These are phyloP conservation scores for Caranx ignobilis DNA, from an alignment of 2,113 vertebrate genomes.

Conservation along the genomic window DNA sequence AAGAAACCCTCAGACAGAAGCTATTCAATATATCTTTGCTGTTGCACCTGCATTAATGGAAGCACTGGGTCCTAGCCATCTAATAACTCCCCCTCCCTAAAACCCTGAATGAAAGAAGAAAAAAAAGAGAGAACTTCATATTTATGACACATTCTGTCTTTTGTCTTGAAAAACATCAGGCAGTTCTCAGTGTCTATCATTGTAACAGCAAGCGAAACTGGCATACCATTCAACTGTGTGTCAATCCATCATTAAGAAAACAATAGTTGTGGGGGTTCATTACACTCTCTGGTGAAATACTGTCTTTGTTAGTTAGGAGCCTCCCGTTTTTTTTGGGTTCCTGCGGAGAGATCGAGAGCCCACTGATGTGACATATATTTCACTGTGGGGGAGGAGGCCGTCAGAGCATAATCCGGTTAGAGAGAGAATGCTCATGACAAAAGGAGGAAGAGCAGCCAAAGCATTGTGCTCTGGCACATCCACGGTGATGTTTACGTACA, in stretches of 20 bases:
- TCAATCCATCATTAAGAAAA: slow-evolving; percentile 51
- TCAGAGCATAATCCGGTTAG: slow-evolving; percentile 69
- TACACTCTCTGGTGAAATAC: slow-evolving; percentile 45
- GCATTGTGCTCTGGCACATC: slow-evolving; percentile 53
- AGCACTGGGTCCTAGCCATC: background rate
- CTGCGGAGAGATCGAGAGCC: slow-evolving; percentile 30
- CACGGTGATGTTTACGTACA: slow-evolving; percentile 53
- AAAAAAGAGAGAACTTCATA: slow-evolving; percentile 23
- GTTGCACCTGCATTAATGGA: background rate
- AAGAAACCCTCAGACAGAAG: background rate
- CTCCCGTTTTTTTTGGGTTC: slow-evolving; percentile 39
- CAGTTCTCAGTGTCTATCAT: slow-evolving; percentile 24
- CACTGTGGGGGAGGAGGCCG: slow-evolving; percentile 57
- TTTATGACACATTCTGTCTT: slow-evolving; percentile 23
- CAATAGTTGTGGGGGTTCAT: slow-evolving; percentile 56
- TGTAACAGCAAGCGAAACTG: slow-evolving; percentile 29
- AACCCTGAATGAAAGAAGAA: background rate
- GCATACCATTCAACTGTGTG: slow-evolving; percentile 32
- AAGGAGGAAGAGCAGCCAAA: slow-evolving; percentile 64
- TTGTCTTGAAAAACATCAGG: slow-evolving; percentile 47
- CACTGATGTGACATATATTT: slow-evolving; percentile 62
- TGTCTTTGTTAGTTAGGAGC: slow-evolving; percentile 52
- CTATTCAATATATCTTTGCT: slow-evolving; percentile 17
- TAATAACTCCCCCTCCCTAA: background rate
- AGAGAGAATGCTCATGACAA: slow-evolving; percentile 60